Evolutionary conservation across 1,140 invertebrate species (phyloP).

Genomic region (Ditylenchus dipsaci): DNA sequence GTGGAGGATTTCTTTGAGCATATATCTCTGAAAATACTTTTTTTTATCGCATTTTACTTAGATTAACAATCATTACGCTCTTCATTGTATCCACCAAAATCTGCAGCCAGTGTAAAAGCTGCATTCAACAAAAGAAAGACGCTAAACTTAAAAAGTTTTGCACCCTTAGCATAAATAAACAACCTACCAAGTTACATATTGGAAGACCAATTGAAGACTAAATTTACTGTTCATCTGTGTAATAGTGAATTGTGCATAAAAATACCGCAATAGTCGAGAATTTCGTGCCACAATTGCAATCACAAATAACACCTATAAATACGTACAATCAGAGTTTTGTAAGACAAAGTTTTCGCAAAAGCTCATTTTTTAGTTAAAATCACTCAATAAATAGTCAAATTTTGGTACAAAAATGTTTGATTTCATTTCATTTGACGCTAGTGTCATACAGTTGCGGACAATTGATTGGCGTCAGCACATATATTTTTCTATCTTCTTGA

Average conservation of each 20-base stretch:
- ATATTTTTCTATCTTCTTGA: too few relatives aligned
- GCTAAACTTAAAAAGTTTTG: constrained; percentile 9
- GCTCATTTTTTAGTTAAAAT: too few relatives aligned
- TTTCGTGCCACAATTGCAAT: constrained; percentile 41
- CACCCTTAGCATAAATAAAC: too few relatives aligned
- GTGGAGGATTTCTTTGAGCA: constrained; percentile 43
- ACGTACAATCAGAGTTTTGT: too few relatives aligned
- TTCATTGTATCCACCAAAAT: constrained; percentile 55
- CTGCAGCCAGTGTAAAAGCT: constrained; percentile 51
- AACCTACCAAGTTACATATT: constrained; percentile 45
- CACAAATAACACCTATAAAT: constrained; percentile 48
- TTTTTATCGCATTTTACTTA: not conserved
- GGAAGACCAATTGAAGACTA: constrained; percentile 47
- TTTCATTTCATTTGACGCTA: too few relatives aligned
- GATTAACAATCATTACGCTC: constrained; percentile 11
- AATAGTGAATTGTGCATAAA: not conserved
- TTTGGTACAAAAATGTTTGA: too few relatives aligned
- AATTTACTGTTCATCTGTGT: not conserved
- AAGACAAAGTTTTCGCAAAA: too few relatives aligned
- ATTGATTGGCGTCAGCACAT: too few relatives aligned
- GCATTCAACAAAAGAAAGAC: constrained; percentile 53
- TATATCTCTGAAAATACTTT: constrained; percentile 23
- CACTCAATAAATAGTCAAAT: too few relatives aligned
- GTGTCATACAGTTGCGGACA: too few relatives aligned
- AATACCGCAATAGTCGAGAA: constrained; percentile 38